Conservation (phyloP, 2,797 vertebrate species). For the Tadarida brasiliensis region DNA sequence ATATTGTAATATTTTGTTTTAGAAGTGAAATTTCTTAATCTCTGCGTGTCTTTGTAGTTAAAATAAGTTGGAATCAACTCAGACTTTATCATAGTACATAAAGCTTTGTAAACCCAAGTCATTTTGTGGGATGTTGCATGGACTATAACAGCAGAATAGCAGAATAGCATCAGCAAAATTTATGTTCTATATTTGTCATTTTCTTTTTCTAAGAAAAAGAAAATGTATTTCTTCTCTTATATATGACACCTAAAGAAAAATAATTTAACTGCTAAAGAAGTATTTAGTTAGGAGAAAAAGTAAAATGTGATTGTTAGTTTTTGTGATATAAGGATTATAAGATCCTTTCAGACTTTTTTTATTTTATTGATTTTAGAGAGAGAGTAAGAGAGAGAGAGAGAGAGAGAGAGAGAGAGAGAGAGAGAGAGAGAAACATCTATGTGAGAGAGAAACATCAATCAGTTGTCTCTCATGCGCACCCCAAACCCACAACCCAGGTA, state of each 20-base stretch:
- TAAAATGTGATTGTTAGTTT: constrained; percentile 26
- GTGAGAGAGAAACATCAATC: not conserved
- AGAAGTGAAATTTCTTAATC: not conserved
- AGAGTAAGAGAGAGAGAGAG: not conserved
- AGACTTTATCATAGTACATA: not conserved
- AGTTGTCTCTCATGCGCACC: not conserved
- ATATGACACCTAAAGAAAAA: constrained; percentile 39
- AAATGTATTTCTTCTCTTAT: not conserved
- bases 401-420: not conserved
- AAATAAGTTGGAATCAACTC: constrained; percentile 24
- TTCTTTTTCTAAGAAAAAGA: not conserved
- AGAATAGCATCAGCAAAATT: not conserved
- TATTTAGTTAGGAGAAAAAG: constrained; percentile 13
- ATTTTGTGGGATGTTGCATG: not conserved
- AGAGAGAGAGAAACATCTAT: not conserved
- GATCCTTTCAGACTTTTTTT: not conserved
- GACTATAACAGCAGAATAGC: not conserved
- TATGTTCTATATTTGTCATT: not conserved
- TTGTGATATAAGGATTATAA: not conserved
- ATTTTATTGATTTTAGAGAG: too few species aligned
- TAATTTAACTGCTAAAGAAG: constrained; percentile 6
- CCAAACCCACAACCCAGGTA: not conserved
- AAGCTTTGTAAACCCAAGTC: constrained; percentile 7
- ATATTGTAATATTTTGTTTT: not conserved
- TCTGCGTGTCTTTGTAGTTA: constrained; percentile 34